Percentiles rank a stretch among this genome's conserved stretches.
These are phyloP conservation scores for Scomber japonicus DNA, from an alignment of 2,113 vertebrate species.

Conservation along the genomic window DNA sequence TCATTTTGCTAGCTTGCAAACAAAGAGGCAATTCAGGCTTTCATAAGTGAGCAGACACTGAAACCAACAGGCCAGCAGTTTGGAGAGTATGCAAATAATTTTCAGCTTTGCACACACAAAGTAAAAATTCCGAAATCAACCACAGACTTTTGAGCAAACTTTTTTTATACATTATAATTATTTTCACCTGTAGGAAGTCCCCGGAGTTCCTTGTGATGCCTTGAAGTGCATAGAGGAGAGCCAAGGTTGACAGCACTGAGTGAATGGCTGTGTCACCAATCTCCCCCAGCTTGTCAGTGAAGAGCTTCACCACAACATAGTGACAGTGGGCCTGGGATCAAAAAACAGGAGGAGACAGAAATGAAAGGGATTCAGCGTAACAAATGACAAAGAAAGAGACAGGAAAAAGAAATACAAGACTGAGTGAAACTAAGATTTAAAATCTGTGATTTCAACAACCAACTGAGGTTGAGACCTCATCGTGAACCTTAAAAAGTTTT, in stretches of 20 bases:
- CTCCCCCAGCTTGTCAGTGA: conserved; percentile 89
- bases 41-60: neutral
- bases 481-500: neutral
- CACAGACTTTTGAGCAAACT: neutral
- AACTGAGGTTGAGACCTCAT: neutral
- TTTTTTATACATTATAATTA: neutral
- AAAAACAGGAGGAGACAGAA: neutral
- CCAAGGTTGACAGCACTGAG: conserved; percentile 88
- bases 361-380: neutral
- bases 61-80: neutral
- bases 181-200: conserved; percentile 93
- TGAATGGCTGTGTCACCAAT: conserved; percentile 84
- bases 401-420: neutral
- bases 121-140: too few species aligned
- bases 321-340: conserved; percentile 93
- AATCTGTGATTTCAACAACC: neutral
- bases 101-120: neutral
- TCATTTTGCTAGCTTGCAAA: neutral
- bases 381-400: neutral
- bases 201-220: conserved; percentile 91
- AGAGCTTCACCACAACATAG: conserved; percentile 94
- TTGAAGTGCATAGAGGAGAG: conserved; percentile 90
- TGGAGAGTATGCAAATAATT: neutral
- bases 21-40: conserved; percentile 12
- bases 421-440: neutral